phyloP scores from a whole-genome alignment of 1,140 invertebrate species.

The Chionoecetes opilio region DNA sequence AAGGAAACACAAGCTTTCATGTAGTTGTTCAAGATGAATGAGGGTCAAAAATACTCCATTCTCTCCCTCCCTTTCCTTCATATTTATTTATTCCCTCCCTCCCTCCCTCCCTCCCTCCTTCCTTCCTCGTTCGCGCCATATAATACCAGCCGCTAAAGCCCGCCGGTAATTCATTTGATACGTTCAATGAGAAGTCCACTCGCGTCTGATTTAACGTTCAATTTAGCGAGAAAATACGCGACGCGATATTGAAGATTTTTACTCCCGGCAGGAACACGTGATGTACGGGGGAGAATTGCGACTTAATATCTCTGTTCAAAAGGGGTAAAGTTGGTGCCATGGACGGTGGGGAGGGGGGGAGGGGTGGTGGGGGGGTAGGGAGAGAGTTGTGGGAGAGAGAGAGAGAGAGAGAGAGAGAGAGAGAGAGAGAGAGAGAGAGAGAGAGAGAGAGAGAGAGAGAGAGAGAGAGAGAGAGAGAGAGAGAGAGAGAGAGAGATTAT shows the following conservation, averaged over 20 bases:
- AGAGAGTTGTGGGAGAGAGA: not conserved
- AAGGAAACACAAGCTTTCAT: not conserved
- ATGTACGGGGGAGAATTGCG: not conserved
- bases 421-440: not conserved
- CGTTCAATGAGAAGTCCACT: slow-evolving; percentile 20
- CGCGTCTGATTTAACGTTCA: not conserved
- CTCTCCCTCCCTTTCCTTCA: not conserved
- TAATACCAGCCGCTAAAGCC: not conserved
- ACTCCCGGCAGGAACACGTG: not conserved
- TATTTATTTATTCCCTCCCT: not conserved
- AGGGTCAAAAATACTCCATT: not conserved
- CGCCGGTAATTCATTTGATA: not conserved
- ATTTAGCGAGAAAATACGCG: slow-evolving; percentile 8
- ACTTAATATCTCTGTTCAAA: slow-evolving; percentile 30
- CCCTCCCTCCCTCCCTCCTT: not conserved
- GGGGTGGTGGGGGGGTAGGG: not conserved
- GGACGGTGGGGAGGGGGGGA: not conserved
- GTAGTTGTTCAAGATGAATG: not conserved
- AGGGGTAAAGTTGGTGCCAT: not conserved
- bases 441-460: not conserved
- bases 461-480: not conserved
- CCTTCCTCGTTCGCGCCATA: not conserved
- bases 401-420: not conserved
- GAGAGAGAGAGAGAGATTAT: not conserved
- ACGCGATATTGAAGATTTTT: slow-evolving; percentile 29